Conservation (phyloP, 92 coral and sea anemone genomes). For the Pocillopora grandis region DNA sequence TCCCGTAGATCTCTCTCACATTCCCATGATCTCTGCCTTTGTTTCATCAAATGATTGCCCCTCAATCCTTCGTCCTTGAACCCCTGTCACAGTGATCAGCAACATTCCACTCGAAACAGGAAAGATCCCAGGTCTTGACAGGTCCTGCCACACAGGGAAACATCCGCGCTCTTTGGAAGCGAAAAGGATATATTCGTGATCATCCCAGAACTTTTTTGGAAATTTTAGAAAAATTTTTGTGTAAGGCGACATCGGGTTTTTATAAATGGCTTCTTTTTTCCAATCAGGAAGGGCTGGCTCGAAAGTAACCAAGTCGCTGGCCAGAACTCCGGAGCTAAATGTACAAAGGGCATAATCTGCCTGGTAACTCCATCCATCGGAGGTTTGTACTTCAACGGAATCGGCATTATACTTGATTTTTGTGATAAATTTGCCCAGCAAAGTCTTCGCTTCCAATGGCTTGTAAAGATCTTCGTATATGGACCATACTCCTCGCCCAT, state of each 20-base stretch:
- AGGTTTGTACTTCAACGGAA: constrained; percentile 8
- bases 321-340: constrained; percentile 33
- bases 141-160: constrained; percentile 15
- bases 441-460: not conserved
- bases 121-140: constrained; percentile 56
- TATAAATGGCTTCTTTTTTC: constrained; percentile 30
- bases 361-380: not conserved
- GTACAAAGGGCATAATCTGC: constrained; percentile 30
- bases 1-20: constrained; percentile 66
- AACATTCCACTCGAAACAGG: constrained; percentile 57
- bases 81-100: constrained; percentile 77
- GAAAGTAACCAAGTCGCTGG: constrained; percentile 9
- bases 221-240: constrained; percentile 31
- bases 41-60: constrained; percentile 63
- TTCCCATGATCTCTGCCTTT: constrained; percentile 57
- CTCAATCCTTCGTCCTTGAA: constrained; percentile 70
- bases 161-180: constrained; percentile 10
- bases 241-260: not conserved
- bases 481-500: constrained; percentile 18
- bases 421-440: not conserved
- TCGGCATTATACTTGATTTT: not conserved
- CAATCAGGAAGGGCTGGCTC: constrained; percentile 30
- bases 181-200: constrained; percentile 22
- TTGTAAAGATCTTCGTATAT: constrained; percentile 12
- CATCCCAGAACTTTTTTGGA: constrained; percentile 37